Conservation (phyloP, 1,140 invertebrate genomes). For the Stratiolaelaps scimitus region DNA sequence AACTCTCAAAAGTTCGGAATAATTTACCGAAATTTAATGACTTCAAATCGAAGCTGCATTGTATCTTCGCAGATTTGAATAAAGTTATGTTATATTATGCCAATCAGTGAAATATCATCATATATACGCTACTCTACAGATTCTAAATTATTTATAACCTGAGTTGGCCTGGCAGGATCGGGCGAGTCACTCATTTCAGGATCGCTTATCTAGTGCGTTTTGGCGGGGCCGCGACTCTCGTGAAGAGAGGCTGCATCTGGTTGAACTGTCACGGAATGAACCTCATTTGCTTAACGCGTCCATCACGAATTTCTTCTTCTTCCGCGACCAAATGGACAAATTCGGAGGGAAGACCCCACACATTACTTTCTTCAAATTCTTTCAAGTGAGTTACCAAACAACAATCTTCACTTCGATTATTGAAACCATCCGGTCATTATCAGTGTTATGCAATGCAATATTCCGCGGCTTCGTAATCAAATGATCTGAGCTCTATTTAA, state of each 20-base stretch:
- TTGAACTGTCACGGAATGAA: conserved; percentile 60
- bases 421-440: conserved; percentile 1
- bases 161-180: conserved; percentile 54
- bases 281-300: conserved; percentile 76
- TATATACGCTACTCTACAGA: too few relatives aligned
- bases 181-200: conserved; percentile 64
- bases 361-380: conserved; percentile 86
- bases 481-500: too few relatives aligned
- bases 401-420: not conserved
- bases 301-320: conserved; percentile 94
- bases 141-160: conserved; percentile 12
- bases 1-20: too few relatives aligned
- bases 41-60: too few relatives aligned
- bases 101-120: too few relatives aligned
- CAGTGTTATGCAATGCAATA: too few relatives aligned
- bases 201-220: conserved; percentile 63
- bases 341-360: conserved; percentile 71
- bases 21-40: too few relatives aligned
- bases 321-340: conserved; percentile 62
- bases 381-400: conserved; percentile 56
- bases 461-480: too few relatives aligned
- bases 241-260: conserved; percentile 62
- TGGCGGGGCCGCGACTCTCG: conserved; percentile 85
- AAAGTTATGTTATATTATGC: too few relatives aligned
- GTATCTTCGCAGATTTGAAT: too few relatives aligned